Evolutionary conservation across 2,797 vertebrate species (phyloP), one percentile per base, ranked within the genome.

Genomic region (Phrynocephalus forsythii): DNA sequence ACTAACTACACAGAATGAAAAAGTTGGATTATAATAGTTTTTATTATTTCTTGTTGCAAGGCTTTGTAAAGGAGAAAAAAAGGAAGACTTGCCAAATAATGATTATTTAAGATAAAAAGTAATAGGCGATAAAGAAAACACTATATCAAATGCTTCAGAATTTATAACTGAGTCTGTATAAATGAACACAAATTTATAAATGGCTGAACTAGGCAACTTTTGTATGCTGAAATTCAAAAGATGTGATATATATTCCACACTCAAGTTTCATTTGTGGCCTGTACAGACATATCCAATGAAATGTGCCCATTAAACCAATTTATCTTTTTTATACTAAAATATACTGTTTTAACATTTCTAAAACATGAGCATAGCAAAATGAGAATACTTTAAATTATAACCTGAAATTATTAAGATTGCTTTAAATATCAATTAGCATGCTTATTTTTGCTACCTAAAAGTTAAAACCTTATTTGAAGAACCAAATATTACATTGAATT

Each of bases 31-130:
- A 95, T 94, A 95, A 94, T 38, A 91, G 85, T 92, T 11, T 56
- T 56, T 67, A 93, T 83, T 91, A 91, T 90, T 87, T 93, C 88
- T 93, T 94, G 91, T 91, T 93, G 92, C 87, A 60, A 84, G 76
- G 85, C 91, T 94, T 77, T 77, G 91, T 80, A 91, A 93, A 95
- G 85, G 90, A 88, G 93, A 90, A 93, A 93, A 93, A 88, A 69
- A n/a, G 24, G 20, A 63, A 60, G 3, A 56, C 2, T 94, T 92
- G 92, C 94, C 88, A 88, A 85, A 90, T 92, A 91, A 91, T 84
- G 90, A 94, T 91, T 90, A 89, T 38, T 67, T 85, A 94, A 94
- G 94, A 88, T 89, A 90, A 92, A 91, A 89, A 90, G 50, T 72
- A 83, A 86, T 33, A 83, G 85, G 60, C 30, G 44, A 91, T 84